A percentile compares a stretch with the other conserved stretches of the same genome.
Conservation (phyloP, 2,888 invertebrate genomes). For the Platycnemis pennipes region DNA sequence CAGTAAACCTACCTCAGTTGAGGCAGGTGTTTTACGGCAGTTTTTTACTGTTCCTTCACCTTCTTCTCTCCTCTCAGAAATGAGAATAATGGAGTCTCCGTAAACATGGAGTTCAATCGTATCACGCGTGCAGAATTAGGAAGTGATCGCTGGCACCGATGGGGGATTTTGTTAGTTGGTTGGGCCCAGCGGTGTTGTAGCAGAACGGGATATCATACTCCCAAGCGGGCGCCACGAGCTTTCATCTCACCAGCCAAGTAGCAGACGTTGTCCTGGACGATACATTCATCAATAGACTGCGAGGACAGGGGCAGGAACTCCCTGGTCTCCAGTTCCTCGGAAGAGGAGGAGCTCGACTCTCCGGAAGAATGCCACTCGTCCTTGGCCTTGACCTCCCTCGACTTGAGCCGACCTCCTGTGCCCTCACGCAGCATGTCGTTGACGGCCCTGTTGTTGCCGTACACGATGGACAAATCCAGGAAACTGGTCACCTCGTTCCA, state of each 20-base stretch:
- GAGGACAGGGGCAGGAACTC: not conserved
- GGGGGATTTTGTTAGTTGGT: too few species aligned
- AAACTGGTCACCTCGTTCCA: slow-evolving; percentile 79
- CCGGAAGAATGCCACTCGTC: slow-evolving; percentile 84
- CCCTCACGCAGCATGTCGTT: slow-evolving; percentile 75
- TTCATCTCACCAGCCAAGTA: not conserved
- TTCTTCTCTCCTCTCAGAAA: too few species aligned
- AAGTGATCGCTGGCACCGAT: too few species aligned
- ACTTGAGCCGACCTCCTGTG: slow-evolving; percentile 76
- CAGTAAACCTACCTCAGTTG: too few species aligned
- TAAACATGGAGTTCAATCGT: too few species aligned
- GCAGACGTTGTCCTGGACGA: not conserved
- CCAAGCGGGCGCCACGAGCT: too few species aligned
- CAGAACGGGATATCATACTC: too few species aligned
- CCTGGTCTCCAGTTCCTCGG: not conserved
- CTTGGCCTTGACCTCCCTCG: slow-evolving; percentile 80
- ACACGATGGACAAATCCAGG: slow-evolving; percentile 78
- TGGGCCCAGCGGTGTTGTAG: too few species aligned
- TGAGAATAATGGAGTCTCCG: too few species aligned
- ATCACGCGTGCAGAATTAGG: too few species aligned
- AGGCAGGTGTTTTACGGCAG: too few species aligned
- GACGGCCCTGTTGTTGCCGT: slow-evolving; percentile 79
- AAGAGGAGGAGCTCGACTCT: slow-evolving; percentile 80
- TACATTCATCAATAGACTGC: not conserved
- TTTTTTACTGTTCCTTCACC: too few species aligned